Evolutionary conservation across 1,140 invertebrate species (phyloP).

Genomic region (Pseudomyrmex pallidus): DNA sequence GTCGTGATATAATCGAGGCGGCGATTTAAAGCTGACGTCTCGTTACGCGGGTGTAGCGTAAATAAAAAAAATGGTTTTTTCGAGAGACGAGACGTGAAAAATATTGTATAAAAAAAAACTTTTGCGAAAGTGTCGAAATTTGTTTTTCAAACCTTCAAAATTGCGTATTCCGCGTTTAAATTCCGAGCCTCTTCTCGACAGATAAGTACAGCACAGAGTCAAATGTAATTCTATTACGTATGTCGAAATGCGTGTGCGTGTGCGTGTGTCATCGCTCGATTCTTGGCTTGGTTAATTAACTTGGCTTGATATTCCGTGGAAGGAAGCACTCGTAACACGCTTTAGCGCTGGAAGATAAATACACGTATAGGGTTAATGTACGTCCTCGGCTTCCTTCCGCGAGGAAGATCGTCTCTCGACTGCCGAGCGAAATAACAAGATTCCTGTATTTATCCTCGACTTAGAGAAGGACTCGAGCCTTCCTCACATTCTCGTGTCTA

Average conservation of each 20-base stretch:
- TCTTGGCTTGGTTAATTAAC: conserved; percentile 64
- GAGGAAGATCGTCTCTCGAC: conserved; percentile 66
- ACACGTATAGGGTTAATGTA: conserved; percentile 72
- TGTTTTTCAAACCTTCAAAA: background rate
- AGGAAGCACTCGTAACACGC: conserved; percentile 53
- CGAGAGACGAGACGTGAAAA: background rate
- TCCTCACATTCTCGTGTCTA: conserved; percentile 66
- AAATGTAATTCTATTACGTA: conserved; percentile 46
- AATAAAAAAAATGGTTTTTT: background rate
- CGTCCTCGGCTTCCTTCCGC: conserved; percentile 71
- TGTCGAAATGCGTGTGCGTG: background rate
- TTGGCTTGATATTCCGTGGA: conserved; percentile 54
- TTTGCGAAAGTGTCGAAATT: background rate
- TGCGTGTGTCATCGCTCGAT: conserved; percentile 29
- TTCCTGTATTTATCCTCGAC: conserved; percentile 81
- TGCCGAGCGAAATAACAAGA: conserved; percentile 80
- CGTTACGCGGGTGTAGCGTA: background rate
- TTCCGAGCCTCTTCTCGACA: background rate
- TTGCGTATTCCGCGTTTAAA: background rate
- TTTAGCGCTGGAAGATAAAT: conserved; percentile 76
- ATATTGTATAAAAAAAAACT: too few relatives aligned
- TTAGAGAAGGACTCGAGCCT: conserved; percentile 57
- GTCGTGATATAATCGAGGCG: background rate
- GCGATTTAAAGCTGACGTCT: background rate
- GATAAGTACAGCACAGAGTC: conserved; percentile 9